A percentile compares a stretch with the other conserved stretches of the same genome.
These are phyloP conservation scores for Falcunculus frontatus DNA, from an alignment of 2,113 vertebrate genomes.

Conservation along the genomic window DNA sequence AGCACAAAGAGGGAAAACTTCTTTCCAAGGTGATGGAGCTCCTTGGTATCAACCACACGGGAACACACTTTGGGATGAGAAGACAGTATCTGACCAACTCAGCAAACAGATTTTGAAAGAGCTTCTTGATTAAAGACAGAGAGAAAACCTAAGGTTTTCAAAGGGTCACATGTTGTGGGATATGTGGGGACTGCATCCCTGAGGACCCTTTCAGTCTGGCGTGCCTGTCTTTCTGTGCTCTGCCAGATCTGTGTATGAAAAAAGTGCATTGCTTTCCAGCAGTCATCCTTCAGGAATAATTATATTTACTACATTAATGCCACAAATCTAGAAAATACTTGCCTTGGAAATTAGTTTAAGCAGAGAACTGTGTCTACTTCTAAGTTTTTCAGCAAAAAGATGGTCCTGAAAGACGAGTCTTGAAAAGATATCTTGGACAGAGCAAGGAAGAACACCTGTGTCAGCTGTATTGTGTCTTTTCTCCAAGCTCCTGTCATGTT, in stretches of 20 bases:
- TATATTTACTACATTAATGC: background rate
- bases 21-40: background rate
- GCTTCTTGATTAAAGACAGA: background rate
- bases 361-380: background rate
- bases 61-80: background rate
- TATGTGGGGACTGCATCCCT: background rate
- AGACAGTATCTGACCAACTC: background rate
- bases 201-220: background rate
- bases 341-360: background rate
- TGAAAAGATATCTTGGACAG: background rate
- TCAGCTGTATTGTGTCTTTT: background rate
- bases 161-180: background rate
- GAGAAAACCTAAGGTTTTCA: background rate
- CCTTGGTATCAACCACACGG: background rate
- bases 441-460: background rate
- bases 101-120: background rate
- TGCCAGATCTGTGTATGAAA: background rate
- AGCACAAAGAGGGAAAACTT: background rate
- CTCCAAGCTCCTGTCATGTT: background rate
- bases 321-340: background rate
- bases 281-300: background rate
- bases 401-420: background rate
- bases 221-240: background rate
- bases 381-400: background rate
- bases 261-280: background rate